Evolutionary conservation across 2,797 vertebrate genomes (phyloP).

Genomic region (Allobates femoralis): DNA sequence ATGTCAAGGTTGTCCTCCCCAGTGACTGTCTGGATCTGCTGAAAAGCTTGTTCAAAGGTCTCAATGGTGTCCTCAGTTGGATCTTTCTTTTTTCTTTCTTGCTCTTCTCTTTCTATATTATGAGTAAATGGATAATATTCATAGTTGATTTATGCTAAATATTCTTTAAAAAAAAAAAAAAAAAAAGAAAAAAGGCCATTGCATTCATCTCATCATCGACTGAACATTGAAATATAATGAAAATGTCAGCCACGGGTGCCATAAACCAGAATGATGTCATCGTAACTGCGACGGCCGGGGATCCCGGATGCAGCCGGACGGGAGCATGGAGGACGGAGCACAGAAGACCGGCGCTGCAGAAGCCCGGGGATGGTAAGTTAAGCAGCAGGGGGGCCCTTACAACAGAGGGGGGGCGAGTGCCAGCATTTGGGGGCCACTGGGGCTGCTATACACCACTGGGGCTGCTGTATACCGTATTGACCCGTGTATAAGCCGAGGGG

Average conservation of each 20-base stretch:
- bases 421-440: too few relatives aligned
- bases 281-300: too few relatives aligned
- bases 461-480: too few relatives aligned
- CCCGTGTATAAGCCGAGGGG: too few relatives aligned
- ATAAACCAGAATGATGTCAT: neutral
- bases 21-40: slow-evolving; percentile 66
- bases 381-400: too few relatives aligned
- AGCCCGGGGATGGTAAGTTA: too few relatives aligned
- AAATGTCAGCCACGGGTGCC: neutral
- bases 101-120: slow-evolving; percentile 68
- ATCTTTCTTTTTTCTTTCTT: slow-evolving; percentile 72
- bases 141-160: neutral
- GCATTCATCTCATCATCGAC: neutral
- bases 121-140: neutral
- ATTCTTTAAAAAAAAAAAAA: neutral
- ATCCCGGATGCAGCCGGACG: too few relatives aligned
- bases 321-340: too few relatives aligned
- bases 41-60: slow-evolving; percentile 60
- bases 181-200: neutral
- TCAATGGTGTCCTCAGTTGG: slow-evolving; percentile 72
- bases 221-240: neutral
- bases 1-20: slow-evolving; percentile 77
- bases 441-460: too few relatives aligned
- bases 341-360: too few relatives aligned
- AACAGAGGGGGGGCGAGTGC: too few relatives aligned